These are phyloP conservation scores for Ochotona curzoniae DNA, from an alignment of 2,113 vertebrate species.

Conservation along the genomic window DNA sequence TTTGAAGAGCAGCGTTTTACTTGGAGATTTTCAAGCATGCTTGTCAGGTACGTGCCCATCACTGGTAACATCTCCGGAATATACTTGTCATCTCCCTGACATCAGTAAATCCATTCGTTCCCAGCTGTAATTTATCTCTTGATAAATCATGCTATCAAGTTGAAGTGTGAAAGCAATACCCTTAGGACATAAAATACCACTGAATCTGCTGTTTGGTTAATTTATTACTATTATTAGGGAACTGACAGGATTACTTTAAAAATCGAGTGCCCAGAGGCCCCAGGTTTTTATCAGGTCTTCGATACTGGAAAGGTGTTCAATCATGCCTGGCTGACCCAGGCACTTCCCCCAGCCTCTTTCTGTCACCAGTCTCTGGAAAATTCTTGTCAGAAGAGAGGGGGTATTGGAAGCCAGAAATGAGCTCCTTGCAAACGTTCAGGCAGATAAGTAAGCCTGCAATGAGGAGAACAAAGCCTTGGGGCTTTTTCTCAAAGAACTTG, in stretches of 20 bases:
- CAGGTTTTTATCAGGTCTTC: conserved; percentile 80
- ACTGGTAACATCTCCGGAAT: conserved; percentile 66
- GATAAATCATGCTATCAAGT: conserved; percentile 72
- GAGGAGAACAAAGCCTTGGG: conserved; percentile 76
- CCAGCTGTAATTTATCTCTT: conserved; percentile 80
- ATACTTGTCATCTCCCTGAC: conserved; percentile 72
- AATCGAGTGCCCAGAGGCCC: conserved; percentile 70
- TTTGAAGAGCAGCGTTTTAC: conserved; percentile 57
- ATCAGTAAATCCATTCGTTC: conserved; percentile 63
- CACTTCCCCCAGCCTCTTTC: background rate
- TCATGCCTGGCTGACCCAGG: background rate
- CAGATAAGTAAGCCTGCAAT: conserved; percentile 79
- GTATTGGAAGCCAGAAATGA: background rate
- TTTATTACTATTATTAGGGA: conserved; percentile 82
- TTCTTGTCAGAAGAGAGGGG: background rate
- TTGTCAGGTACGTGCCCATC: conserved; percentile 70
- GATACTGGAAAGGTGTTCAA: conserved; percentile 61
- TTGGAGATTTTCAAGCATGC: conserved; percentile 71
- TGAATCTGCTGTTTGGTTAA: conserved; percentile 78
- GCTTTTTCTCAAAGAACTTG: conserved; percentile 76
- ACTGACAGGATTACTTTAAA: conserved; percentile 79
- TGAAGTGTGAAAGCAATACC: conserved; percentile 74
- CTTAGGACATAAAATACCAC: conserved; percentile 79
- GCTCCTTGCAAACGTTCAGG: conserved; percentile 14
- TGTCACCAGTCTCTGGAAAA: conserved; percentile 7